Evolutionary conservation across 1,140 invertebrate species (phyloP), one percentile per base, ranked within the genome.

Genomic region (Theocolax elegans): DNA sequence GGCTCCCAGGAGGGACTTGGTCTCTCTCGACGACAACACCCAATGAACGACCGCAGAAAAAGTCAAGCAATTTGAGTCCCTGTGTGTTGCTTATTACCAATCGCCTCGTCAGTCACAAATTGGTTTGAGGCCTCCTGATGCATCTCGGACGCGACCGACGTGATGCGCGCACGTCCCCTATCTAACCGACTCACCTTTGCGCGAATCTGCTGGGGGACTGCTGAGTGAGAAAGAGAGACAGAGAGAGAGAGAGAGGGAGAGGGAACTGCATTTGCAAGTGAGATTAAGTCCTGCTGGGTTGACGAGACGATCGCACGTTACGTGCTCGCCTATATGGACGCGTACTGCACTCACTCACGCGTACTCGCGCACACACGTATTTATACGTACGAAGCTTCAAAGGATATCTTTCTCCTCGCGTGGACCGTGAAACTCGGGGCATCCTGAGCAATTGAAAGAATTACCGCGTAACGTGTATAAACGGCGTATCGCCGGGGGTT

Each of bases 61-160:
- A 81, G 75, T 80, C 77, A 79, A 81, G 79, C 81, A 84, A 84
- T 83, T 83, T 79, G 77, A 82, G 78, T 81, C 75, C 76, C 76
- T 77, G 77, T 77, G 76, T 76, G 79, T 79, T 78, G 77, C 80
- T 83, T 85, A 83, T 85, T 85, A 84, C 79, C 80, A 79, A 84
- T 84, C 80, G 76, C 77, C 56, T 69, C 79, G 79, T 83, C 81
- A 82, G 82, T 84, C 81, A 81, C 81, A 85, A 85, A 85, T 85
- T 85, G 82, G 81, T 81, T 84, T 79, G 76, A 76, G 74, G 63
- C 21, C 27, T 19, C 51, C 40, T 73, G 72, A 48, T n/a, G n/a
- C n/a, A n/a, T n/a, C n/a, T n/a, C n/a, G n/a, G n/a, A n/a, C n/a
- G n/a, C n/a, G n/a, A n/a, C n/a, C n/a, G 21, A 63, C 23, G 42